Evolutionary conservation across 1,140 invertebrate genomes (phyloP).

Genomic region (Drosophila parvula): DNA sequence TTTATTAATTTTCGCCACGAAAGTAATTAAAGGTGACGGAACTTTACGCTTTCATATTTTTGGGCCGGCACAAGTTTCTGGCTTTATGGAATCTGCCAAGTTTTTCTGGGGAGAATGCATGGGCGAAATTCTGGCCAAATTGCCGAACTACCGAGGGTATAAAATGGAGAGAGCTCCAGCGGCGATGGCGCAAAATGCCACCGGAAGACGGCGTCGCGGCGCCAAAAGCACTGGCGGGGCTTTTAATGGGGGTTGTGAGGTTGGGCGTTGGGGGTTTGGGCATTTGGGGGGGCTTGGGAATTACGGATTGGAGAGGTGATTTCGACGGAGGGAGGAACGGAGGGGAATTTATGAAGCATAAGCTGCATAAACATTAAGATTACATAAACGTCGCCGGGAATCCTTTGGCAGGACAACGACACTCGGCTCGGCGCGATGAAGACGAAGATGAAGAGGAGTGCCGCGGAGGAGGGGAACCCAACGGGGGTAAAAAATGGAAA

Average conservation of each 20-base stretch:
- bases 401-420: constrained; percentile 49
- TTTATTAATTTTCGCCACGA: neutral
- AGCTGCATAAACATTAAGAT: constrained; percentile 82
- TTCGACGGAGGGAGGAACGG: constrained; percentile 1
- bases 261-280: too few species aligned
- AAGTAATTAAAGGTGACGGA: constrained; percentile 16
- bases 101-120: neutral
- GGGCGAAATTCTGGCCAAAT: constrained; percentile 19
- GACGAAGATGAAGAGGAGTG: constrained; percentile 8
- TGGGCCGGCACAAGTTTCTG: neutral
- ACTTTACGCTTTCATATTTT: constrained; percentile 13
- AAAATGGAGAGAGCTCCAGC: constrained; percentile 31
- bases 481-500: neutral
- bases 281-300: neutral
- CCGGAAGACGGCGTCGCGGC: constrained; percentile 69
- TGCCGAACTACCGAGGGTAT: constrained; percentile 20
- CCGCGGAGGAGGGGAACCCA: neutral
- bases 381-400: constrained; percentile 72
- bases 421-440: constrained; percentile 15
- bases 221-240: constrained; percentile 10
- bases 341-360: constrained; percentile 78
- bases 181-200: constrained; percentile 63
- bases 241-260: neutral
- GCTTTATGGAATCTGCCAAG: neutral
- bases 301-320: constrained; percentile 2